Evolutionary conservation across 2,797 vertebrate species (phyloP).

Genomic region (Notoglanidium macrostoma): DNA sequence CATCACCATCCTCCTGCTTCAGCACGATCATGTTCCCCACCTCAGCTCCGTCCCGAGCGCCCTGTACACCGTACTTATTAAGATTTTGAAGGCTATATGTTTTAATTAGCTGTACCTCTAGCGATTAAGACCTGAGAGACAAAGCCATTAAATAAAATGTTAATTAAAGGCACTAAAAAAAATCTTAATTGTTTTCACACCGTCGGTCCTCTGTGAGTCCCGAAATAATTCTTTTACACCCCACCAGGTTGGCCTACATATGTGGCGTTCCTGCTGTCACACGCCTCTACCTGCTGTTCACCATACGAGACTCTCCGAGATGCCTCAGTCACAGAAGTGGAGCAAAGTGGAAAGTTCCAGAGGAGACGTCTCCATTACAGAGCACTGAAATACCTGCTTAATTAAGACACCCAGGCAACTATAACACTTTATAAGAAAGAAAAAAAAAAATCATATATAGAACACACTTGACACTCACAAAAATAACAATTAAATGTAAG

Average conservation of each 20-base stretch:
- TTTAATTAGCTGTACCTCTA: constrained; percentile 89
- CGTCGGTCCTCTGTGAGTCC: constrained; percentile 75
- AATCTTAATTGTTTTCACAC: constrained; percentile 85
- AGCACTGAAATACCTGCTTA: not conserved
- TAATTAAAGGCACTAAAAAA: constrained; percentile 81
- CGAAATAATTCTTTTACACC: constrained; percentile 71
- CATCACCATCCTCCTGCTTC: not conserved
- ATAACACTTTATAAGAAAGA: not conserved
- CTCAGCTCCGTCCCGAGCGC: constrained; percentile 60
- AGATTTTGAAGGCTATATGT: constrained; percentile 82
- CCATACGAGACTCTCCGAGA: constrained; percentile 21
- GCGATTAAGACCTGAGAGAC: constrained; percentile 82
- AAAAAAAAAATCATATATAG: too few species aligned
- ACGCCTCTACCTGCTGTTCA: constrained; percentile 54
- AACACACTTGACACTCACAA: too few species aligned
- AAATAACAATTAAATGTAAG: not conserved
- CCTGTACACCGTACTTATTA: constrained; percentile 77
- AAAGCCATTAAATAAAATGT: constrained; percentile 87
- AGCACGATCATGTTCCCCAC: not conserved
- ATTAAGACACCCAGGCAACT: constrained; percentile 13
- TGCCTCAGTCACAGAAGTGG: constrained; percentile 35
- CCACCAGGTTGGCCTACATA: constrained; percentile 61
- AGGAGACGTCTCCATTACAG: constrained; percentile 14
- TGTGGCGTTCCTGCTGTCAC: constrained; percentile 50
- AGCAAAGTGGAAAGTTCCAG: constrained; percentile 43